Base-by-base conservation (phyloP, 2,888 invertebrate species). In the Polia nebulosa region DNA sequence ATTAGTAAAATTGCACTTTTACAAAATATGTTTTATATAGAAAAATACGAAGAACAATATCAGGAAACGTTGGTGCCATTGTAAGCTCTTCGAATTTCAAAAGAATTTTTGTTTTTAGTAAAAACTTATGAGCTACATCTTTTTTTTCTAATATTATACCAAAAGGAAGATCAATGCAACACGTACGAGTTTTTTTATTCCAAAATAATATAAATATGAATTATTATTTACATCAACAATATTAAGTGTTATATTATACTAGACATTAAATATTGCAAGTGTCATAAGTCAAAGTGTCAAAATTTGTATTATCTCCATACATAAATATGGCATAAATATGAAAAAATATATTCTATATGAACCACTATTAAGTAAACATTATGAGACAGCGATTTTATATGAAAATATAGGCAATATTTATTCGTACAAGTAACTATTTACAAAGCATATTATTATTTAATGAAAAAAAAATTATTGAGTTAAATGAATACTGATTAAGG, bases 321-420 rank as follows among this genome's bases (percentile, higher is more conserved):
- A 77, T 80, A 72, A 70, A 74, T 34, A 76, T 58, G 68, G 79
- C 74, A 76, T 81, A 75, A 72, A 72, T 92, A 91, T 91, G 93
- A 92, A 94, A 94, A 94, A 93, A 94, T 94, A 94, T 92, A 92
- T 88, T 92, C 88, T 91, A 90, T 91, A 74, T 85, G 85, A 90
- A 89, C 80, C 78, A 83, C 86, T 89, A 90, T 88, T 87, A 90
- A 87, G 85, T 87, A 86, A 83, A 79, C 79, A 85, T 85, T 85
- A 65, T 82, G 87, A 89, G 89, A 91, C 85, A 91, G 90, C 87
- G 82, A 89, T 88, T 88, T 88, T 86, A 73, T 94, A 94, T 83
- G 93, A 94, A 94, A 94, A 94, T 94, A 95, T 93, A 92, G 86
- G 84, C 87, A 86, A 87, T 92, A 89, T 90, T 89, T 86, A 90